phyloP scores from a whole-genome alignment of 2,888 invertebrate genomes.

The Phortica magna region DNA sequence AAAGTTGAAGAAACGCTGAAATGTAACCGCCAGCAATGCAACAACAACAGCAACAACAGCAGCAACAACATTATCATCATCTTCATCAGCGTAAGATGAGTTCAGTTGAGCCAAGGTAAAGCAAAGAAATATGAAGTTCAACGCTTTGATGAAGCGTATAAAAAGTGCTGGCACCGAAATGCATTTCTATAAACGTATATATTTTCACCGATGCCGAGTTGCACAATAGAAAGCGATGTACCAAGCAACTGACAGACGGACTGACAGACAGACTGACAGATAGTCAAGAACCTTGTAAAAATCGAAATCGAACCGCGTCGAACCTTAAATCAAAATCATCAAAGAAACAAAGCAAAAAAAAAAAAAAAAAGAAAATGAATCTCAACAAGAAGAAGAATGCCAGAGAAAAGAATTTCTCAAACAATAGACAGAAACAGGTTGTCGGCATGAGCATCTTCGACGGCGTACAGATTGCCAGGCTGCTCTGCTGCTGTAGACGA shows the following conservation, averaged over 20 bases:
- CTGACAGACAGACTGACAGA: slow-evolving; percentile 24
- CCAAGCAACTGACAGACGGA: not conserved
- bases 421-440: slow-evolving; percentile 33
- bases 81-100: not conserved
- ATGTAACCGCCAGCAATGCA: slow-evolving; percentile 26
- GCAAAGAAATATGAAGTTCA: slow-evolving; percentile 56
- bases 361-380: not conserved
- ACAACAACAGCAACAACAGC: not conserved
- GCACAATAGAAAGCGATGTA: slow-evolving; percentile 51
- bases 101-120: slow-evolving; percentile 60
- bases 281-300: slow-evolving; percentile 19
- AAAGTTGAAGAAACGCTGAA: not conserved
- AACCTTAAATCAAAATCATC: slow-evolving; percentile 20
- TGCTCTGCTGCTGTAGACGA: not conserved
- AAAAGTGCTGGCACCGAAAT: slow-evolving; percentile 62
- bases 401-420: slow-evolving; percentile 21
- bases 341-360: slow-evolving; percentile 8
- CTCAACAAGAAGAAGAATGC: slow-evolving; percentile 2
- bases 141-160: slow-evolving; percentile 68
- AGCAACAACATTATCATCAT: not conserved
- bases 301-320: not conserved
- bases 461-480: not conserved
- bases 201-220: not conserved
- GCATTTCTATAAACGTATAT: slow-evolving; percentile 27
- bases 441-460: slow-evolving; percentile 18